Base-by-base conservation (phyloP, 1,140 invertebrate genomes). In the Diabrotica undecimpunctata region DNA sequence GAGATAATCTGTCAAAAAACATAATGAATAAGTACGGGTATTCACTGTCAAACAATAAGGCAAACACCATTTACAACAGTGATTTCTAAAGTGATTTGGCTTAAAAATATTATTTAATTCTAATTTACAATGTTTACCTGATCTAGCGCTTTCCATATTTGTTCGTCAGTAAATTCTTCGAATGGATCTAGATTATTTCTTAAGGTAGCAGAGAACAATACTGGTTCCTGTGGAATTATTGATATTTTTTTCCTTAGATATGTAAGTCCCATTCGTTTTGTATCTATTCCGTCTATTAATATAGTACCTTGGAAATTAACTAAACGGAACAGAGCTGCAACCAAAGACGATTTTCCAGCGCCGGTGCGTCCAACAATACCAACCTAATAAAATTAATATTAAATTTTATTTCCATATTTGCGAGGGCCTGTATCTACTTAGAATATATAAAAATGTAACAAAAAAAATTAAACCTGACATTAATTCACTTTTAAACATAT, bases 161-260 rank as follows among this genome's bases (percentile, higher is more conserved):
- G 74, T 5, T 81, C 72, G 71, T 93, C 90, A 0, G 79, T 75
- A 71, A 86, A 88, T 57, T 85, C 82, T 14, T 85, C 81, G 73
- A 92, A 93, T 2, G 93, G 93, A 80, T 95, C 93, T 36, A 95
- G 78, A 79, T 95, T 95, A 68, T 88, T 89, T 10, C 93, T 81
- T 39, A 94, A 75, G 38, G 83, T 86, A 9, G 87, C 89, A 7
- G 87, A 89, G 76, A 95, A 95, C 0, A 95, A 79, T 0, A 94
- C 86, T 1, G 91, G 91, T 65, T 87, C 89, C 79, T 95, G 92
- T 6, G 93, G 93, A 68, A 94, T 92, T 41, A 93, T 91, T 2
- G 90, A 88, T 9, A 95, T 86, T 62, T 84, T 84, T 0, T 83
- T 83, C 55, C 93, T 80, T 1, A 95, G 78, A 12, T 88, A 83